Evolutionary conservation across 2,888 invertebrate genomes (phyloP).

Genomic region (Drosophila pegasa): DNA sequence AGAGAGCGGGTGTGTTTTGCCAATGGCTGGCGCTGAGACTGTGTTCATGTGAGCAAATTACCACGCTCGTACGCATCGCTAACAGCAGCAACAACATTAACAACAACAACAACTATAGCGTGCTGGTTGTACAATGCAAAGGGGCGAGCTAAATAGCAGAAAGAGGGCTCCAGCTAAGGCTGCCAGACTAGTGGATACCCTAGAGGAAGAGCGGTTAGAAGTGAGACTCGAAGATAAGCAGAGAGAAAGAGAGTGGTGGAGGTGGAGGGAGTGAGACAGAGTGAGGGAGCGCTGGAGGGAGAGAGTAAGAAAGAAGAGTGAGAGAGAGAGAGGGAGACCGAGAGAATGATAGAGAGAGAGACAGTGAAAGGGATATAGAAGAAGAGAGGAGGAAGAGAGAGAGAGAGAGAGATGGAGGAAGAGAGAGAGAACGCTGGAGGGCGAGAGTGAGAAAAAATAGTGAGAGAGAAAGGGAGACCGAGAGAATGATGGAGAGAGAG

Average conservation of each 20-base stretch:
- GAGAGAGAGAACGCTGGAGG: too few relatives aligned
- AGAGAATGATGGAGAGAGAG: too few relatives aligned
- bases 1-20: conserved; percentile 3
- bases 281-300: too few relatives aligned
- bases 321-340: too few relatives aligned
- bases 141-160: background rate
- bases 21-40: conserved; percentile 50
- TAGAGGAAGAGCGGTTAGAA: background rate
- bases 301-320: too few relatives aligned
- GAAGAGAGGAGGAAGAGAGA: background rate
- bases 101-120: background rate
- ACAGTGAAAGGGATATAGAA: background rate
- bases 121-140: background rate
- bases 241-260: too few relatives aligned
- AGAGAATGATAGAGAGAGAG: too few relatives aligned
- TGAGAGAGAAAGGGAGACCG: too few relatives aligned
- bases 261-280: too few relatives aligned
- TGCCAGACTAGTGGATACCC: background rate
- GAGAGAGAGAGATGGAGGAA: too few relatives aligned
- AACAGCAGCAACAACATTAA: conserved; percentile 27
- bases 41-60: conserved; percentile 55
- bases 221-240: too few relatives aligned
- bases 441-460: too few relatives aligned
- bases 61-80: conserved; percentile 75
- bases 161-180: background rate